A percentile compares a stretch with the other conserved stretches of the same genome.
Evolutionary conservation across 1,140 invertebrate species (phyloP).

Genomic region (Panonychus citri): DNA sequence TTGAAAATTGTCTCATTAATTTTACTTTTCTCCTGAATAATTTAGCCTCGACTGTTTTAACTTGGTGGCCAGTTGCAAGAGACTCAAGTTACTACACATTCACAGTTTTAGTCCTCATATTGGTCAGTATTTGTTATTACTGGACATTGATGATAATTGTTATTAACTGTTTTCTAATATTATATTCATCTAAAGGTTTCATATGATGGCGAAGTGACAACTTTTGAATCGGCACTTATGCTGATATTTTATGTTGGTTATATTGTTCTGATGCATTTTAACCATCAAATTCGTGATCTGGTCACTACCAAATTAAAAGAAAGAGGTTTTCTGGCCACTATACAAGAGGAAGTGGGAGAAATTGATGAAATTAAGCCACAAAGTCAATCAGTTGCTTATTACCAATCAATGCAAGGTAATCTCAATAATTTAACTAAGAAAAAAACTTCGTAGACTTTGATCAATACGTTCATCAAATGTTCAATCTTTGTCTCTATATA

Average conservation of each 20-base stretch:
- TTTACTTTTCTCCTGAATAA: neutral
- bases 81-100: constrained; percentile 26
- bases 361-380: neutral
- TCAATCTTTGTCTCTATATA: no score
- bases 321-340: neutral
- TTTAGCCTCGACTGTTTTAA: constrained; percentile 5
- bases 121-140: neutral
- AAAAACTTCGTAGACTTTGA: no score
- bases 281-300: constrained; percentile 3
- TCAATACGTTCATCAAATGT: no score
- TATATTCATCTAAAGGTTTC: constrained; percentile 13
- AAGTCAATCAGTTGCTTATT: neutral
- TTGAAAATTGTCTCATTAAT: neutral
- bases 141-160: neutral
- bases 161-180: neutral
- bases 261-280: constrained; percentile 20
- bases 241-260: constrained; percentile 18
- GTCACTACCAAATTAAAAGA: constrained; percentile 1
- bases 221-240: constrained; percentile 19
- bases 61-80: constrained; percentile 25
- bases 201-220: constrained; percentile 17
- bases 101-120: constrained; percentile 17
- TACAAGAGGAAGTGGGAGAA: neutral
- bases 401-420: neutral
- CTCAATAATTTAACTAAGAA: neutral